Evolutionary conservation across 2,888 invertebrate species (phyloP).

Genomic region (Pediacus dermestoides): DNA sequence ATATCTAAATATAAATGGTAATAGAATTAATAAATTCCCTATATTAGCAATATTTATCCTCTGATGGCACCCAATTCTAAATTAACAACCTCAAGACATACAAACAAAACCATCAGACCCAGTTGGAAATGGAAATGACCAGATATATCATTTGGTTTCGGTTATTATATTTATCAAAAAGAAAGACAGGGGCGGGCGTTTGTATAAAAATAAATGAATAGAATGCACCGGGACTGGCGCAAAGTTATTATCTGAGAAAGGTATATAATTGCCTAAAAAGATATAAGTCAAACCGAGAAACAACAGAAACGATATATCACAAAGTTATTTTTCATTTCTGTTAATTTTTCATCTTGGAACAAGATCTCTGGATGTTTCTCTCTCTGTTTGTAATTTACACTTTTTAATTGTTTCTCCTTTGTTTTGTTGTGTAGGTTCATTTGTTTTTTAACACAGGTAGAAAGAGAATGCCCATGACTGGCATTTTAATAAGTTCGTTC

Average conservation of each 20-base stretch:
- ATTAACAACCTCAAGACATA: too few relatives aligned
- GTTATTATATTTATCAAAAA: too few relatives aligned
- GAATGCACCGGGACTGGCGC: conserved; percentile 10
- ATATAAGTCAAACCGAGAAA: conserved; percentile 40
- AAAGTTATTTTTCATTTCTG: conserved; percentile 42
- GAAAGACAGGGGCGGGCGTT: conserved; percentile 7
- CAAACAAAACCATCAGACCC: too few relatives aligned
- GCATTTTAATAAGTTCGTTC: conserved; percentile 28
- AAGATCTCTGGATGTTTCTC: too few relatives aligned
- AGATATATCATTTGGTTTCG: too few relatives aligned
- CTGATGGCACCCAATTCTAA: too few relatives aligned
- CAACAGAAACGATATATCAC: conserved; percentile 46
- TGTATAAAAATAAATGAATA: conserved; percentile 4
- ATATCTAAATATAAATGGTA: too few relatives aligned
- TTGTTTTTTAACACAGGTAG: conserved; percentile 28
- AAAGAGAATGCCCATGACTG: conserved; percentile 22
- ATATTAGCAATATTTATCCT: too few relatives aligned
- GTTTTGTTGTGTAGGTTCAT: conserved; percentile 38
- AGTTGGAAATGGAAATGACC: too few relatives aligned
- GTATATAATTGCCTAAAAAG: conserved; percentile 44
- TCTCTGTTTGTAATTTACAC: conserved; percentile 47
- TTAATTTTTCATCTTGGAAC: conserved; percentile 45
- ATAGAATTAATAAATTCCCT: too few relatives aligned
- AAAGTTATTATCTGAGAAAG: conserved; percentile 39
- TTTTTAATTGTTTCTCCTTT: conserved; percentile 46